Evolutionary conservation across 35 echinoderm and acorn worm genomes (phyloP).

Genomic region (Apostichopus japonicus): DNA sequence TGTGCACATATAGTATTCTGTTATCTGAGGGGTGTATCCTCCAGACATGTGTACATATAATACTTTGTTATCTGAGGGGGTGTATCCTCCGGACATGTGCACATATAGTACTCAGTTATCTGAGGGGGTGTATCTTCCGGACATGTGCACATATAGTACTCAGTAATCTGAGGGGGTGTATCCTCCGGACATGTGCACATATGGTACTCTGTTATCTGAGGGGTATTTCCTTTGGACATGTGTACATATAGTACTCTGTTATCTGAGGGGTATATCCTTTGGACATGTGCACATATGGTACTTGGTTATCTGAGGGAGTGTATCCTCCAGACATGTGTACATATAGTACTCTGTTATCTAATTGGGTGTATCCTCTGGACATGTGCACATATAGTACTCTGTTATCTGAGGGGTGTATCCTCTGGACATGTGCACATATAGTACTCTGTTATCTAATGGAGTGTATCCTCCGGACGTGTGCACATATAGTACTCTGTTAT

Average conservation of each 20-base stretch:
- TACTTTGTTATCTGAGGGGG: background rate
- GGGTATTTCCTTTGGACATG: background rate
- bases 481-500: slow-evolving; percentile 7
- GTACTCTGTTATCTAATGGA: background rate
- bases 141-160: slow-evolving; percentile 26
- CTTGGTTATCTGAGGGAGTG: background rate
- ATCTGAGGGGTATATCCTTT: background rate
- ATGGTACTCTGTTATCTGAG: background rate
- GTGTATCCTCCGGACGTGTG: background rate
- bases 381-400: slow-evolving; percentile 25
- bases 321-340: background rate
- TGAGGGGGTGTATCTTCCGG: background rate
- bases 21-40: background rate
- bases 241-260: slow-evolving; percentile 21
- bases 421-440: slow-evolving; percentile 20
- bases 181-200: slow-evolving; percentile 4
- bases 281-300: slow-evolving; percentile 18
- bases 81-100: background rate
- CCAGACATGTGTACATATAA: slow-evolving; percentile 16
- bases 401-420: background rate
- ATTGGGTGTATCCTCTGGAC: background rate
- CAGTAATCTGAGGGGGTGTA: background rate
- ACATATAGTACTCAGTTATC: slow-evolving; percentile 9
- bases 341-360: background rate
- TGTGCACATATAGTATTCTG: slow-evolving; percentile 11